Conservation (phyloP, 2,113 vertebrate species). For the Plotosus lineatus region DNA sequence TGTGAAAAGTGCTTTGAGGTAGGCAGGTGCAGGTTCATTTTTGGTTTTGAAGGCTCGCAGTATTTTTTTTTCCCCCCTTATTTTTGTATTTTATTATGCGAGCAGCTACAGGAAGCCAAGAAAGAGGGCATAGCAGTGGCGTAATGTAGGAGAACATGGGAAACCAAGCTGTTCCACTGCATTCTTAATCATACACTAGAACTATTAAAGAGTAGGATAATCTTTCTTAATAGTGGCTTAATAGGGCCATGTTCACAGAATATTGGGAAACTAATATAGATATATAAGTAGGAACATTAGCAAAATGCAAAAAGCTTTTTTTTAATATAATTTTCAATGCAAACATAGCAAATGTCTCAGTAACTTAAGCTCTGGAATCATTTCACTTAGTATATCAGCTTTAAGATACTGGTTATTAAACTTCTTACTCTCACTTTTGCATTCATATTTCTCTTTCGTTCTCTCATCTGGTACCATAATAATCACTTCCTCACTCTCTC, state of each 20-base stretch:
- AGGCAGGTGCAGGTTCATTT: too few species aligned
- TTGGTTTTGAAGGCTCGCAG: too few species aligned
- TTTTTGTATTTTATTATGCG: too few species aligned
- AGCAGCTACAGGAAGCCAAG: too few species aligned
- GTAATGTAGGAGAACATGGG: too few species aligned
- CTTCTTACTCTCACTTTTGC: constrained; percentile 27
- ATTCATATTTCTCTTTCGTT: constrained; percentile 28
- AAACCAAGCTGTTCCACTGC: too few species aligned
- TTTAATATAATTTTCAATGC: neutral
- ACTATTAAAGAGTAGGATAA: neutral
- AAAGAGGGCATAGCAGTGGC: too few species aligned
- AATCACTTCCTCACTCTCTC: neutral
- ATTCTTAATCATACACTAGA: too few species aligned
- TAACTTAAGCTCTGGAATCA: neutral
- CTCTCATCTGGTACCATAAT: neutral
- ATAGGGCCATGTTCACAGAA: neutral
- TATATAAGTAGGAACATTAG: neutral
- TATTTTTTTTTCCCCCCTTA: too few species aligned
- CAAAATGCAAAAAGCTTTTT: too few species aligned
- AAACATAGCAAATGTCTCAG: neutral
- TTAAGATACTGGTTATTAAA: neutral
- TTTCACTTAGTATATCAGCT: neutral
- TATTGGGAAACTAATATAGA: neutral
- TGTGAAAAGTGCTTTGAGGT: too few species aligned
- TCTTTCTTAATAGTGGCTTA: neutral